Conservation (phyloP, 2,888 invertebrate species). For the Ommatoiulus sabulosus region DNA sequence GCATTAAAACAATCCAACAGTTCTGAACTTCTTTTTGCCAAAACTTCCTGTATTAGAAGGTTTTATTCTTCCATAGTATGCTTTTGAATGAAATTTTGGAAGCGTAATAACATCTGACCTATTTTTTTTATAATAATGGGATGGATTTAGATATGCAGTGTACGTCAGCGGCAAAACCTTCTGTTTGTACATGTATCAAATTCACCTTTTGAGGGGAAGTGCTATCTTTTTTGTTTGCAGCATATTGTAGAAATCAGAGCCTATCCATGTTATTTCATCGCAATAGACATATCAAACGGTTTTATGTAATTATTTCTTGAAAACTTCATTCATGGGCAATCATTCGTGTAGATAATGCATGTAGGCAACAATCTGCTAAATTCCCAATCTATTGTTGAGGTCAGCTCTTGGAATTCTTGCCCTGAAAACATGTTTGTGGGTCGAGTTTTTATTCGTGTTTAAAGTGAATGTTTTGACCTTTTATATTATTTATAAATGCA, state of each 20-base stretch:
- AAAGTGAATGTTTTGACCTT: conserved; percentile 39
- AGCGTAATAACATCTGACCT: conserved; percentile 1
- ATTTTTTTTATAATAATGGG: background rate
- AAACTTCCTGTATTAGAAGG: background rate
- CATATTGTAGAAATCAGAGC: conserved; percentile 1
- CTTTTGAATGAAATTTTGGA: conserved; percentile 9
- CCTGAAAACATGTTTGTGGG: conserved; percentile 35
- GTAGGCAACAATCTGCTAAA: background rate
- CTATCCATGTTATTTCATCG: conserved; percentile 8
- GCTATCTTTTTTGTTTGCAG: background rate
- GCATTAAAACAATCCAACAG: background rate
- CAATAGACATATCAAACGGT: background rate
- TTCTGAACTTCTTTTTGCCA: background rate
- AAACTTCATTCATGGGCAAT: conserved; percentile 40
- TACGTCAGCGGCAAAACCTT: background rate
- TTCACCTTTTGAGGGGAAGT: background rate
- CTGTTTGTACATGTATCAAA: background rate
- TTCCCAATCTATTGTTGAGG: conserved; percentile 4
- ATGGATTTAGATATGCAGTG: background rate
- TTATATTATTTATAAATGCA: conserved; percentile 32
- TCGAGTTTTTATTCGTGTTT: conserved; percentile 4
- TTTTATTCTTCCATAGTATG: background rate
- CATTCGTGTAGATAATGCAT: conserved; percentile 2
- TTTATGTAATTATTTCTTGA: conserved; percentile 16
- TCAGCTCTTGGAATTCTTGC: conserved; percentile 17